Evolutionary conservation across 2,113 vertebrate species (phyloP), one percentile per base, ranked within the genome.

Genomic region (Prunella himalayana): DNA sequence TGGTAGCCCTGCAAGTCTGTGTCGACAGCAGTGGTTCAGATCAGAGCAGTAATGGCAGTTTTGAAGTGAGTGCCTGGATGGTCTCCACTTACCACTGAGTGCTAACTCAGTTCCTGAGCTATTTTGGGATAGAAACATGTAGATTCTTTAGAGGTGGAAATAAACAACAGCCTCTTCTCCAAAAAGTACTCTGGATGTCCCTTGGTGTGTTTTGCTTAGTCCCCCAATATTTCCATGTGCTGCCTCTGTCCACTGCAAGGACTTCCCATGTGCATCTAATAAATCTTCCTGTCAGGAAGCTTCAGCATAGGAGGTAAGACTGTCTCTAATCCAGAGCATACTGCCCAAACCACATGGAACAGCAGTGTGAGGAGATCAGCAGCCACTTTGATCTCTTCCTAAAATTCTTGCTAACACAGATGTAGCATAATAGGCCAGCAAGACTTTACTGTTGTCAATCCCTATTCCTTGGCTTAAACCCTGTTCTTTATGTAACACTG

Each of bases 141-240:
- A 39, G 14, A 37, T 78, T 81, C 22, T 24, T 81, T 66, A 71
- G n/a, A 80, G 10, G 10, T 23, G 13, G 22, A 60, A 50, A 19
- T 66, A 44, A 81, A 24, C 23, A 47, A 9, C 11, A 47, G 3
- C 22, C 11, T 89, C 6, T 68, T 91, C 28, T 57, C n/a, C 47
- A 39, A 76, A 76, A 91, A 79, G 19, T 13, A n/a, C 8, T 78
- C 15, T 0, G 0, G 12, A 49, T 27, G 15, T 63, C 28, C 28
- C 18, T 44, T 27, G 7, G 11, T 79, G 16, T 78, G 19, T 44
- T 69, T 56, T 82, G 22, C 41, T 87, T 25, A 69, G 51, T 47
- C 12, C 8, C 14, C 4, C 13, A 25, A 1, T 44, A 19, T 76
- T 78, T 35, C 44, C 6, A 3, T 44, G 13, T 19, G 1, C 0